Conservation (phyloP, 1,140 invertebrate genomes). For the Pantala flavescens region DNA sequence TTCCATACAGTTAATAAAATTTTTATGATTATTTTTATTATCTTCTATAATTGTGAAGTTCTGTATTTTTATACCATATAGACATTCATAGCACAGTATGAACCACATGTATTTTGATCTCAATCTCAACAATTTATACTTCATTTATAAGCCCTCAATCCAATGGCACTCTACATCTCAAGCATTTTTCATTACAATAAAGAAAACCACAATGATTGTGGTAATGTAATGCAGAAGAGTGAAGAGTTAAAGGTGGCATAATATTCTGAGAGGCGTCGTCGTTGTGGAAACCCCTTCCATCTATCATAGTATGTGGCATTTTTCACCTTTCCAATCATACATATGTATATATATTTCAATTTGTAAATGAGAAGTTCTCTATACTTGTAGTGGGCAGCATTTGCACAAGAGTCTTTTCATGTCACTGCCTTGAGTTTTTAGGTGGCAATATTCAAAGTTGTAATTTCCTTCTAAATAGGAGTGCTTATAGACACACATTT, state of each 20-base stretch:
- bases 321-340: not conserved
- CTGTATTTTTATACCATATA: not conserved
- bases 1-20: not conserved
- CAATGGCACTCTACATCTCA: not conserved
- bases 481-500: no score
- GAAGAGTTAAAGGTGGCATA: not conserved
- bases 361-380: not conserved
- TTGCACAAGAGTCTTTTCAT: slow-evolving; percentile 12
- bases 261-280: not conserved
- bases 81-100: not conserved
- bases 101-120: not conserved
- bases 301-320: not conserved
- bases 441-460: not conserved
- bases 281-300: not conserved
- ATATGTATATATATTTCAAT: not conserved
- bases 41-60: not conserved
- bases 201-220: not conserved
- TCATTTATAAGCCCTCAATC: not conserved
- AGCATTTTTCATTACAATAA: not conserved
- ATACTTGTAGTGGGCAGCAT: not conserved
- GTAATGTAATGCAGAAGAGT: not conserved
- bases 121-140: not conserved
- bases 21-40: not conserved
- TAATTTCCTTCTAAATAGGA: not conserved
- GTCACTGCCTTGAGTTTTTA: not conserved